These are phyloP conservation scores for Myotis findleyi DNA, from an alignment of 2,797 vertebrate species.

Conservation along the genomic window DNA sequence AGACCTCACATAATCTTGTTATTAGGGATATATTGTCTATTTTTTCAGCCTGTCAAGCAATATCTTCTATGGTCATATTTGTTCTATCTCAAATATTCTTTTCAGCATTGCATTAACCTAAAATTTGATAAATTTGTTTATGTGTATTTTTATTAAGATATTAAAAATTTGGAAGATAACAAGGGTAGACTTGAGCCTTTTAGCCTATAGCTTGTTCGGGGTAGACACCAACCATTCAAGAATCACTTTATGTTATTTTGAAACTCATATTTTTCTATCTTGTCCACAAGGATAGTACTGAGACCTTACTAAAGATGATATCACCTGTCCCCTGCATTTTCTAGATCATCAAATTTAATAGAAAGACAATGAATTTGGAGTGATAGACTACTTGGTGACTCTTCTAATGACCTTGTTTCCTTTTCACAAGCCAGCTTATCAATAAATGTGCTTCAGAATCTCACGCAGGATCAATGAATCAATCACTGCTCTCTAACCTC, in stretches of 20 bases:
- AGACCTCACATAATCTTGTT: neutral
- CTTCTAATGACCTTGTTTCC: slow-evolving; percentile 23
- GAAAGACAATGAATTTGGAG: neutral
- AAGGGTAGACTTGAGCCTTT: slow-evolving; percentile 40
- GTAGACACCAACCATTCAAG: neutral
- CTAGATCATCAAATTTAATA: slow-evolving; percentile 35
- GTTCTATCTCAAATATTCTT: slow-evolving; percentile 28
- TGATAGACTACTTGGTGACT: neutral
- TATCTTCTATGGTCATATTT: neutral
- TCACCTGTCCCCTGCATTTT: neutral
- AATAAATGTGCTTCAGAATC: slow-evolving; percentile 37
- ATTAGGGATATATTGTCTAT: neutral
- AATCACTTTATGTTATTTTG: slow-evolving; percentile 26
- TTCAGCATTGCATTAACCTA: slow-evolving; percentile 28
- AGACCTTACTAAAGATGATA: slow-evolving; percentile 43
- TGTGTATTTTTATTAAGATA: slow-evolving; percentile 25
- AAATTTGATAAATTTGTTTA: slow-evolving; percentile 34
- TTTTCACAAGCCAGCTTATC: neutral
- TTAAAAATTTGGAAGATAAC: neutral
- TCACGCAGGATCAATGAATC: neutral
- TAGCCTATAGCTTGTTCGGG: neutral
- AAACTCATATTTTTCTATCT: slow-evolving; percentile 1
- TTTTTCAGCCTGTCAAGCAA: neutral
- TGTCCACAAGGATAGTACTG: slow-evolving; percentile 7
- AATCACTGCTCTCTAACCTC: neutral